Base-by-base conservation (phyloP, 2,113 vertebrate genomes). In the Clinocottus analis region DNA sequence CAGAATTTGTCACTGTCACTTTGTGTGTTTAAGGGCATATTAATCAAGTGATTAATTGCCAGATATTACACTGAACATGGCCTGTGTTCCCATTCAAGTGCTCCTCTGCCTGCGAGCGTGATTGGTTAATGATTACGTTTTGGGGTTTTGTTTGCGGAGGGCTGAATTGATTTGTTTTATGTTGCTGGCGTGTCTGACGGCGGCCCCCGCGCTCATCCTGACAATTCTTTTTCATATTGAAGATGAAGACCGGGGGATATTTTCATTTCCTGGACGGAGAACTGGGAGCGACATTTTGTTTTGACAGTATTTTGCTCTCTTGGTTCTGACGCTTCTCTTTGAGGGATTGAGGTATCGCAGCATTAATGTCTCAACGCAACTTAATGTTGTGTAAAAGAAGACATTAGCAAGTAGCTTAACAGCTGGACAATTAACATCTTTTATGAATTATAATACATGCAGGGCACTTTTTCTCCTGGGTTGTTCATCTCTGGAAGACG, bases 11-110 rank as follows among this genome's bases (percentile, higher is more conserved):
- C 96, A 96, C 93, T 96, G 96, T 97, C 97, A 96, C 96, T 95
- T 97, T 96, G 96, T 97, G 97, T 95, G 93, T 97, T 97, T 97
- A 96, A 97, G 97, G 95, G 94, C 96, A 84, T 97, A 97, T 98
- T 97, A 97, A 99, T 98, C 96, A 98, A 97, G 96, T 97, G 97
- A 99, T 97, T 97, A 97, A 99, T 98, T 95, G 94, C 80, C 84
- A 93, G 92, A 93, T 97, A 98, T 98, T 97, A 96, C 96, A 95
- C 92, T 67, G 95, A 96, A 94, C 94, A 93, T 94, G 93, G 91
- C 95, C 94, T 95, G 94, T 96, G 94, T 96, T 96, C 79, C 89
- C 72, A 74, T 91, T 90, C 95, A 93, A 95, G 95, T 78, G 93
- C 95, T 80, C 31, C 89, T 82, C 77, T 83, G 83, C 87, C 81